Conservation (phyloP, 2,888 invertebrate species). For the Sthenelais limicola region DNA sequence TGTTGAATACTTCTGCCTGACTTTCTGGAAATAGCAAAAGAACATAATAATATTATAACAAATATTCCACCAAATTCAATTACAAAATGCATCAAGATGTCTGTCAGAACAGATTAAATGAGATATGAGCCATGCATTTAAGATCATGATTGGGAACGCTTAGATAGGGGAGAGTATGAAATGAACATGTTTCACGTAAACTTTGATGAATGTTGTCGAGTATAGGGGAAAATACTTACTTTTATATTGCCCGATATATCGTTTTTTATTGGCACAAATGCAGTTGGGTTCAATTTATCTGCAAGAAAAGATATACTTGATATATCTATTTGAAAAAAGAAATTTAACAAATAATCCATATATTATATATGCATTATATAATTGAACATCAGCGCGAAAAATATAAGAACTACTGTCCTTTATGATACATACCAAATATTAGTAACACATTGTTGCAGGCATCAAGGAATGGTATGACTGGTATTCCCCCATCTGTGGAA, state of each 20-base stretch:
- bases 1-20: constrained; percentile 67
- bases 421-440: constrained; percentile 67
- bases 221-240: constrained; percentile 58
- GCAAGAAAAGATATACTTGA: constrained; percentile 48
- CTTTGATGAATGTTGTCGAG: too few species aligned
- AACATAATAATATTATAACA: background rate
- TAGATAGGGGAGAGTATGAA: too few species aligned
- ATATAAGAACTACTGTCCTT: background rate
- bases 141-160: too few species aligned
- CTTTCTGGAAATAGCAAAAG: constrained; percentile 64
- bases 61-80: background rate
- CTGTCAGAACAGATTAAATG: too few species aligned
- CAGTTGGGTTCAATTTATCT: constrained; percentile 71
- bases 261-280: constrained; percentile 72
- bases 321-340: too few species aligned
- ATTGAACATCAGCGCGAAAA: background rate
- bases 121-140: too few species aligned
- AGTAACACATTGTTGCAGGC: constrained; percentile 64
- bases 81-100: background rate
- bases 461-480: constrained; percentile 64
- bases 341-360: too few species aligned
- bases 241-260: constrained; percentile 71
- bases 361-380: too few species aligned
- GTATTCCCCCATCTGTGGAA: constrained; percentile 62
- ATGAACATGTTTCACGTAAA: too few species aligned